Conservation (phyloP, 2,113 vertebrate genomes). For the Eublepharis macularius region DNA sequence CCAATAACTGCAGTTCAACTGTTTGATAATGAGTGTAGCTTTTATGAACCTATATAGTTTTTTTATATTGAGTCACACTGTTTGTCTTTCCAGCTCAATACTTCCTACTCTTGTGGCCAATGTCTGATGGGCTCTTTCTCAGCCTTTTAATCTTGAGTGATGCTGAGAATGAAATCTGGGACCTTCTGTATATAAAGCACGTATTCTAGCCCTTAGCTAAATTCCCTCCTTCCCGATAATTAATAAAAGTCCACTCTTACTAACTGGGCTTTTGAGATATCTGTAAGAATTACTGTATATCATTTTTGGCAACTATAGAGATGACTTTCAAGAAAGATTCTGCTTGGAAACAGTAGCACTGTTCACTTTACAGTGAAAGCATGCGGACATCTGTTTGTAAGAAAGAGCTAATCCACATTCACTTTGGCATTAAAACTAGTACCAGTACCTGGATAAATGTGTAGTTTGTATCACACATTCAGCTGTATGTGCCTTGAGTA, state of each 20-base stretch:
- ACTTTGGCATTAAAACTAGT: too few species aligned
- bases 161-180: not conserved
- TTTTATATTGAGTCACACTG: too few species aligned
- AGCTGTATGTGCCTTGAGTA: too few species aligned
- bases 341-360: too few species aligned
- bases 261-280: not conserved
- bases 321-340: too few species aligned
- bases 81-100: not conserved
- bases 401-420: too few species aligned
- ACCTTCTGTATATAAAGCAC: not conserved
- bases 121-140: not conserved
- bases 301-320: not conserved
- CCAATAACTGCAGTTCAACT: slow-evolving; percentile 79
- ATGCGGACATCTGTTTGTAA: too few species aligned
- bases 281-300: too few species aligned
- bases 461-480: too few species aligned
- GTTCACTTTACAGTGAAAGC: too few species aligned
- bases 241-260: not conserved
- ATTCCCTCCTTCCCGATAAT: too few species aligned
- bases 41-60: slow-evolving; percentile 27
- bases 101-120: not conserved
- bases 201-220: not conserved
- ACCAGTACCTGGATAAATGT: too few species aligned
- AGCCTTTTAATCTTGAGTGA: not conserved
- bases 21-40: slow-evolving; percentile 79